phyloP scores from a whole-genome alignment of 2,888 invertebrate species.

The Craniophora ligustri region DNA sequence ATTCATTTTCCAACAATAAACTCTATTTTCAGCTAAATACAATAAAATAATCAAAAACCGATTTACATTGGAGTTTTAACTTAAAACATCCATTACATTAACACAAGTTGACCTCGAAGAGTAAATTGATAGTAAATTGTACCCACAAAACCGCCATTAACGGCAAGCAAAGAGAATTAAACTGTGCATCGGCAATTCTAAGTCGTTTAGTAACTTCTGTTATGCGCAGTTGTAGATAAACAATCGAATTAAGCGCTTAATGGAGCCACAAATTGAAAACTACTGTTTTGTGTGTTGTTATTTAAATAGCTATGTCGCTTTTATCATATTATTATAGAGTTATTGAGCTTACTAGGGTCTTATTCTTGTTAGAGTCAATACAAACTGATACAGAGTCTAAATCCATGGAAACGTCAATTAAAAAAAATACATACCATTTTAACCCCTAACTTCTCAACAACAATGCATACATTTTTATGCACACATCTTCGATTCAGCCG shows the following conservation, averaged over 20 bases:
- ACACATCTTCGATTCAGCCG: too few species aligned
- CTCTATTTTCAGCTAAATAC: too few species aligned
- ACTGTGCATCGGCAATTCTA: slow-evolving; percentile 51
- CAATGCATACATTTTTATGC: too few species aligned
- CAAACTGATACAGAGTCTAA: too few species aligned
- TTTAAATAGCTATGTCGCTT: slow-evolving; percentile 32
- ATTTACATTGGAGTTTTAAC: background rate
- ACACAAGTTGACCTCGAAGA: slow-evolving; percentile 28
- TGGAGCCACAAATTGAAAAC: slow-evolving; percentile 73
- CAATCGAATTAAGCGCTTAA: slow-evolving; percentile 77
- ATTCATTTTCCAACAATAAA: too few species aligned
- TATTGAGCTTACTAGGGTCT: background rate
- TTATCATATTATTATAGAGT: slow-evolving; percentile 2
- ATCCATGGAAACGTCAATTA: too few species aligned
- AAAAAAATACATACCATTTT: too few species aligned
- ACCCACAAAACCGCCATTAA: slow-evolving; percentile 44
- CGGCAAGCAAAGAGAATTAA: slow-evolving; percentile 39
- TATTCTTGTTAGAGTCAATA: too few species aligned
- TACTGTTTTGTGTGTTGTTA: slow-evolving; percentile 69
- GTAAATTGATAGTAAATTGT: slow-evolving; percentile 42
- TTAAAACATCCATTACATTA: slow-evolving; percentile 24
- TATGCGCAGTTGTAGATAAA: slow-evolving; percentile 66
- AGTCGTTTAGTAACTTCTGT: slow-evolving; percentile 67
- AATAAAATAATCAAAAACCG: background rate
- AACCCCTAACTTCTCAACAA: too few species aligned